Base-by-base conservation (phyloP, 1,140 invertebrate genomes). In the Dufourea novaeangliae region DNA sequence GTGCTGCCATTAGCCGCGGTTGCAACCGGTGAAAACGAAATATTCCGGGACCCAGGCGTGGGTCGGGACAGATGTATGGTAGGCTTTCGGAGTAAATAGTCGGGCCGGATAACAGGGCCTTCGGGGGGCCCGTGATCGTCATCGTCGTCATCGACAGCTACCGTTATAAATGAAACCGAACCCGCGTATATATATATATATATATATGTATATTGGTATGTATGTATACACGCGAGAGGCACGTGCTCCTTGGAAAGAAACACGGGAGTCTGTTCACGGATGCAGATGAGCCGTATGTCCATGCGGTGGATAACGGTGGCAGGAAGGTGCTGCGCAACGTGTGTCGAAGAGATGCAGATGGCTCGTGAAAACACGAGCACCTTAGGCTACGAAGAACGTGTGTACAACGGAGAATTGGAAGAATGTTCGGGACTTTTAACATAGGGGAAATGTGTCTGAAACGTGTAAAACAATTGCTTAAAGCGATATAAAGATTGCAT, bases 11-110 rank as follows among this genome's bases (percentile, higher is more conserved):
- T 83, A 87, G 69, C 66, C 37, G 75, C 76, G 50, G 64, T 77
- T 67, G 59, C 69, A 79, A n/a, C 67, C 78, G 79, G 66, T 85
- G 82, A 82, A 88, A 85, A 79, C 68, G 79, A 79, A 62, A 83
- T 80, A 80, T 80, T 79, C 61, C 22, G 59, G 54, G 57, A 69
- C 41, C 67, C 34, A 8, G 34, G 73, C 84, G 71, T 72, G 67
- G 69, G 62, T 37, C 52, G 57, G 66, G 71, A 80, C 85, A 86
- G 85, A 86, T 86, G 85, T 76, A 69, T 63, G 73, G 81, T 84
- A 70, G 71, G n/a, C n/a, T n/a, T n/a, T n/a, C n/a, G n/a, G n/a
- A n/a, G 84, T 78, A 85, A 81, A 84, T 74, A 83, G 71, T 83
- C 78, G 74, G n/a, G 57, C 34, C 61, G 72, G 70, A 80, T 70